Percentiles rank a stretch among this genome's conserved stretches.
Evolutionary conservation across 2,888 invertebrate species (phyloP).

Genomic region (Idaea dimidiata): DNA sequence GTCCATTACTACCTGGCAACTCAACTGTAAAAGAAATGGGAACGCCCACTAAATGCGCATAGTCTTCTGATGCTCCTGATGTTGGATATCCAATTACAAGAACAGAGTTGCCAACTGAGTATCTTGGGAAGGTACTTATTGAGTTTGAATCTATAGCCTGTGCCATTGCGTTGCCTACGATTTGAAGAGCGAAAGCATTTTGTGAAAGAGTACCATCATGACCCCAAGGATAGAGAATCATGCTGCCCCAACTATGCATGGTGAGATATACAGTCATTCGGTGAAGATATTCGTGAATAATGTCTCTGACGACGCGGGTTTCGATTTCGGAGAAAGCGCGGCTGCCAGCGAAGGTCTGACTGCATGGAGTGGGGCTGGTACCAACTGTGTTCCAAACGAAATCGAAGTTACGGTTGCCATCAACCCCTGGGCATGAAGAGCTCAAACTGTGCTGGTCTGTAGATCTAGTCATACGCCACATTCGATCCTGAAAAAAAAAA

Average conservation of each 20-base stretch:
- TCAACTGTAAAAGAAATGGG: slow-evolving; percentile 83
- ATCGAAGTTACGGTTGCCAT: slow-evolving; percentile 88
- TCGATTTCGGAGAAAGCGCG: slow-evolving; percentile 85
- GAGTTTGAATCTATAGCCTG: slow-evolving; percentile 55
- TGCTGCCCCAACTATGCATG: slow-evolving; percentile 87
- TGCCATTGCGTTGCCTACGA: slow-evolving; percentile 61
- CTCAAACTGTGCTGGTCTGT: slow-evolving; percentile 48
- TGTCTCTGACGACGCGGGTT: slow-evolving; percentile 79
- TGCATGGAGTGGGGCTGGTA: slow-evolving; percentile 77
- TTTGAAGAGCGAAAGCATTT: slow-evolving; percentile 69
- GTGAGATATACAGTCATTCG: slow-evolving; percentile 84
- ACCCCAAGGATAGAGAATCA: slow-evolving; percentile 86
- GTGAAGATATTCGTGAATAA: slow-evolving; percentile 71
- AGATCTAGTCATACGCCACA: slow-evolving; percentile 87
- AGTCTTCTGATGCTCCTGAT: slow-evolving; percentile 85
- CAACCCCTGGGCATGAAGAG: slow-evolving; percentile 83
- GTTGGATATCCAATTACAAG: slow-evolving; percentile 77
- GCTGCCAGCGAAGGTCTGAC: slow-evolving; percentile 82
- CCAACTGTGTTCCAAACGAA: slow-evolving; percentile 85
- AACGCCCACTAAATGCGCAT: slow-evolving; percentile 79
- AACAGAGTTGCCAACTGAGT: slow-evolving; percentile 76
- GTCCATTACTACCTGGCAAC: slow-evolving; percentile 76
- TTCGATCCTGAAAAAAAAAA: slow-evolving; percentile 60
- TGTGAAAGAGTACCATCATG: slow-evolving; percentile 75
- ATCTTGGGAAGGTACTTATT: slow-evolving; percentile 59